A percentile compares a stretch with the other conserved stretches of the same genome.
phyloP scores from a whole-genome alignment of 1,140 invertebrate genomes.

The Calycopis cecrops region DNA sequence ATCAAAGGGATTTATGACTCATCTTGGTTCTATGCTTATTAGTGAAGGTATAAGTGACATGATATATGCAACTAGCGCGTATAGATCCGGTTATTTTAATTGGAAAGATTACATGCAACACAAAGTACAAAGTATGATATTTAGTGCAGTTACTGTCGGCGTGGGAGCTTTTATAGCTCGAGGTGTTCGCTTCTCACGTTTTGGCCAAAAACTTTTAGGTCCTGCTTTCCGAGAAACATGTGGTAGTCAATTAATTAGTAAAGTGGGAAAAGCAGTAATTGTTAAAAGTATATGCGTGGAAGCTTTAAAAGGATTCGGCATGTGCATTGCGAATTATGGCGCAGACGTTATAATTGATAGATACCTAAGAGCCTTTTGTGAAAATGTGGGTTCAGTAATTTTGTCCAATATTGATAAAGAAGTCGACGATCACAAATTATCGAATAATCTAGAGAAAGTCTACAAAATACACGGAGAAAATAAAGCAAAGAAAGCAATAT shows the following conservation, averaged over 20 bases:
- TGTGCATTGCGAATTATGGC: constrained; percentile 9
- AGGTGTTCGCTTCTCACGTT: constrained; percentile 4
- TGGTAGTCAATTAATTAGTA: too few species aligned
- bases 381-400: constrained; percentile 7
- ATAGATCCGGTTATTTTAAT: constrained; percentile 14
- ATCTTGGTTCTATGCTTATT: constrained; percentile 12
- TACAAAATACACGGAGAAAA: constrained; percentile 5
- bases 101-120: constrained; percentile 15
- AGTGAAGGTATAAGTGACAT: constrained; percentile 15
- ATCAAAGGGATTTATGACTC: constrained; percentile 13
- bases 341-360: constrained; percentile 12
- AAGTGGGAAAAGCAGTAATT: background rate
- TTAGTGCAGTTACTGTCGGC: constrained; percentile 13
- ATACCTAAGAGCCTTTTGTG: constrained; percentile 11
- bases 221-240: background rate
- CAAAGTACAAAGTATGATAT: constrained; percentile 15
- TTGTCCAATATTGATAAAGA: constrained; percentile 10
- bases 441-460: background rate
- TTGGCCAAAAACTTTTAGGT: constrained; percentile 14
- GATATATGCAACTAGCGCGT: constrained; percentile 11
- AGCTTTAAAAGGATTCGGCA: background rate
- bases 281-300: too few species aligned
- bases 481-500: constrained; percentile 10
- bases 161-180: constrained; percentile 8
- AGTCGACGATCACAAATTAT: background rate